phyloP scores from a whole-genome alignment of 2,888 invertebrate genomes.

The Panorpa germanica region DNA sequence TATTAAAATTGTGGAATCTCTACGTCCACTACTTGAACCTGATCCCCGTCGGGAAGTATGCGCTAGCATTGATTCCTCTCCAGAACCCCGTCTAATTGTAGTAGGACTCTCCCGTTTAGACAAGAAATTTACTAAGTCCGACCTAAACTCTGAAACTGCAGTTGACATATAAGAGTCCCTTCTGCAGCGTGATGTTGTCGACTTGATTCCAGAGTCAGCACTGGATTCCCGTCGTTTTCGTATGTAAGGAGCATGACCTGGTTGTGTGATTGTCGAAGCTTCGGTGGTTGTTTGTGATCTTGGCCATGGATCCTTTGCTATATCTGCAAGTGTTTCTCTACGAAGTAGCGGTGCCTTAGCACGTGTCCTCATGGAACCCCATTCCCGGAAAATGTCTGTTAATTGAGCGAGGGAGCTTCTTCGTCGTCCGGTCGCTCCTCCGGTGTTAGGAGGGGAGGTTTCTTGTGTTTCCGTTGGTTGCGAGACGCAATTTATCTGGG shows the following conservation, averaged over 20 bases:
- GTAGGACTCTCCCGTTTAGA: conserved; percentile 16
- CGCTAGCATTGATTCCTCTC: conserved; percentile 26
- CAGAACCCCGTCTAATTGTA: conserved; percentile 38
- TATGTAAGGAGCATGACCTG: conserved; percentile 28
- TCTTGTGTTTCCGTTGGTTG: conserved; percentile 72
- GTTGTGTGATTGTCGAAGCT: conserved; percentile 16
- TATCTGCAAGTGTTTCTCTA: conserved; percentile 71
- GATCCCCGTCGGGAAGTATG: conserved; percentile 36
- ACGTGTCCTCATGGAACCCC: conserved; percentile 37
- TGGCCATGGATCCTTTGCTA: conserved; percentile 73
- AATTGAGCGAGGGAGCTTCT: conserved; percentile 75
- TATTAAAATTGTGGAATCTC: conserved; percentile 40
- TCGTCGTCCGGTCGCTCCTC: no score
- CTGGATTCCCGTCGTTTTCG: conserved; percentile 74
- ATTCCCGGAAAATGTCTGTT: conserved; percentile 73
- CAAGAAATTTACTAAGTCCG: background rate
- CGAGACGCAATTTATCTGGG: conserved; percentile 69
- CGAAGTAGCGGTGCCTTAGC: conserved; percentile 53
- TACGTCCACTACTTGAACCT: conserved; percentile 44
- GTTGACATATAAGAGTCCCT: conserved; percentile 43
- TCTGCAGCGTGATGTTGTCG: conserved; percentile 45
- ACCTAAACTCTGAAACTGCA: background rate
- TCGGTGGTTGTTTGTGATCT: conserved; percentile 36
- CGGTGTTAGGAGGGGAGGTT: conserved; percentile 46
- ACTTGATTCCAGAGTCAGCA: conserved; percentile 69